Percentiles rank a stretch among this genome's conserved stretches.
Conservation (phyloP, 2,797 vertebrate species). For the Chiroxiphia lanceolata region DNA sequence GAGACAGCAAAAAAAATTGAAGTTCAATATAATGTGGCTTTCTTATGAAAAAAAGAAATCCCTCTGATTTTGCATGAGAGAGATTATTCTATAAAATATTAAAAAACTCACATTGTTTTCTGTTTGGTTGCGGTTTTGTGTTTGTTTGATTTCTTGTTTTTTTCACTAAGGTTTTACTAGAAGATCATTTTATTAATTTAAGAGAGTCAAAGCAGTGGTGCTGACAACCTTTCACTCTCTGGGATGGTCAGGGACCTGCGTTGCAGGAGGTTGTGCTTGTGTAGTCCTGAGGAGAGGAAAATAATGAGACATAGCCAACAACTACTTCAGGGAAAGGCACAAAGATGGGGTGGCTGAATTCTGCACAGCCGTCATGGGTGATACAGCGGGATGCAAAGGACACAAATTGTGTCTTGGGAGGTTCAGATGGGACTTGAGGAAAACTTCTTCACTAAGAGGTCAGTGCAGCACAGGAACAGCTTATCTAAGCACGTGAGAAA, state of each 20-base stretch:
- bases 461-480: not conserved
- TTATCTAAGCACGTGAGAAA: not conserved
- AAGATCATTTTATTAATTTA: not conserved
- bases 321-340: not conserved
- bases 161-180: not conserved
- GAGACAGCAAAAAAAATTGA: not conserved
- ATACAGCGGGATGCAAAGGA: not conserved
- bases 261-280: not conserved
- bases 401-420: not conserved
- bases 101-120: not conserved
- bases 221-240: not conserved
- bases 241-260: not conserved
- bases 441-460: not conserved
- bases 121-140: not conserved
- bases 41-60: not conserved
- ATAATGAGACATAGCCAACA: not conserved
- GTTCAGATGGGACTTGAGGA: not conserved
- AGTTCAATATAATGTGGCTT: not conserved
- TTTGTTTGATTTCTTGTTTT: not conserved
- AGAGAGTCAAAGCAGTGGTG: not conserved
- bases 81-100: not conserved
- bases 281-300: not conserved
- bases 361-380: not conserved
- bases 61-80: not conserved
- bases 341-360: not conserved